A percentile compares a stretch with the other conserved stretches of the same genome.
These are phyloP conservation scores for Aegypius monachus DNA, from an alignment of 2,113 vertebrate species.

Conservation along the genomic window DNA sequence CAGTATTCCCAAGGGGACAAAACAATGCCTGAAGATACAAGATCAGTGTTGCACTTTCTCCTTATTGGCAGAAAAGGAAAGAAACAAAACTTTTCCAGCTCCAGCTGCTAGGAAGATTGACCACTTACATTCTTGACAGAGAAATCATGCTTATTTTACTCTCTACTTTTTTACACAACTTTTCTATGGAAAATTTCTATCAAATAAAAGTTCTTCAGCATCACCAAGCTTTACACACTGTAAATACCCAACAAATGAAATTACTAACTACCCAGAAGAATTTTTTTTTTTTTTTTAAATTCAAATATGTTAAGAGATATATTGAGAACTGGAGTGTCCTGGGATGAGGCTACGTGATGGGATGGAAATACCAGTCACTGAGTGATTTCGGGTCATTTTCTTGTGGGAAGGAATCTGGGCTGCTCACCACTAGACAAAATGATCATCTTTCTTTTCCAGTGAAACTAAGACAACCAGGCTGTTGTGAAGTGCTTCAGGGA, in stretches of 20 bases:
- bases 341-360: accelerated
- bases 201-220: background rate
- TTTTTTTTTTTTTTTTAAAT: background rate
- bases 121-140: background rate
- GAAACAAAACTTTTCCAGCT: background rate
- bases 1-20: background rate
- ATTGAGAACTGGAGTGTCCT: background rate
- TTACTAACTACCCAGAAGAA: background rate
- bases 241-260: background rate
- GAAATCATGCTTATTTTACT: background rate
- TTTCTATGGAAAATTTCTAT: background rate
- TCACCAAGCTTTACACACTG: background rate
- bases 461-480: background rate
- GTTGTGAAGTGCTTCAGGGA: background rate
- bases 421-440: background rate
- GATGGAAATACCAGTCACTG: background rate
- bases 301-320: background rate
- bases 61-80: background rate
- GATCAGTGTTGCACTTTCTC: background rate
- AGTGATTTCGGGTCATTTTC: background rate
- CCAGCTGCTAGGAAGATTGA: background rate
- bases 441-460: background rate
- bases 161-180: background rate
- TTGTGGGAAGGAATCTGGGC: background rate
- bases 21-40: background rate